These are phyloP conservation scores for Pogonomyrmex barbatus DNA, from an alignment of 1,140 invertebrate genomes.

Conservation along the genomic window DNA sequence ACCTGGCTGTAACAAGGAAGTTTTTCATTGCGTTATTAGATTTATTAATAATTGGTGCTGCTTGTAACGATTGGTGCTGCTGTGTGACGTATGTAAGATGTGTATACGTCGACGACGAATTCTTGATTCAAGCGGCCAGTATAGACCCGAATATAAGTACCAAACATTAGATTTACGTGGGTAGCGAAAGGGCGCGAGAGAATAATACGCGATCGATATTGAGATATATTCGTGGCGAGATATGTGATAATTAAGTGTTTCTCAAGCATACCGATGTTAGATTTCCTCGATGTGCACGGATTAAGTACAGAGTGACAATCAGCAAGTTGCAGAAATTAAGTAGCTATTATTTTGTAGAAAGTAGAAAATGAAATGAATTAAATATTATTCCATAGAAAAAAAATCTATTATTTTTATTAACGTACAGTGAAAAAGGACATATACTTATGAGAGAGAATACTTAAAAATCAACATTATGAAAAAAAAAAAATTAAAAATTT, in stretches of 20 bases:
- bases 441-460: background rate
- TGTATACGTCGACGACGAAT: constrained; percentile 36
- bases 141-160: constrained; percentile 52
- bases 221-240: constrained; percentile 19
- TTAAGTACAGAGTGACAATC: background rate
- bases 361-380: background rate
- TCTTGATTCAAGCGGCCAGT: constrained; percentile 47
- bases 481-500: background rate
- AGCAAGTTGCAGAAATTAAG: background rate
- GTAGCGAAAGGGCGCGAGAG: constrained; percentile 23
- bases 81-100: constrained; percentile 27
- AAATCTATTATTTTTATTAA: background rate
- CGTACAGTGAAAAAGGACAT: background rate
- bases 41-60: constrained; percentile 69
- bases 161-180: constrained; percentile 41
- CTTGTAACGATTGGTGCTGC: constrained; percentile 68
- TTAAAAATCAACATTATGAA: background rate
- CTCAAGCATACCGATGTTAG: constrained; percentile 12
- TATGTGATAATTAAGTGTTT: constrained; percentile 52
- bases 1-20: background rate
- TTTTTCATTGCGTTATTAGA: constrained; percentile 18
- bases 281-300: constrained; percentile 10
- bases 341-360: background rate
- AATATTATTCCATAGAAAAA: background rate
- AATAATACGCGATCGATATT: constrained; percentile 48